Evolutionary conservation across 1,140 invertebrate species (phyloP), one percentile per base, ranked within the genome.

Genomic region (Macrosteles quadrilineatus): DNA sequence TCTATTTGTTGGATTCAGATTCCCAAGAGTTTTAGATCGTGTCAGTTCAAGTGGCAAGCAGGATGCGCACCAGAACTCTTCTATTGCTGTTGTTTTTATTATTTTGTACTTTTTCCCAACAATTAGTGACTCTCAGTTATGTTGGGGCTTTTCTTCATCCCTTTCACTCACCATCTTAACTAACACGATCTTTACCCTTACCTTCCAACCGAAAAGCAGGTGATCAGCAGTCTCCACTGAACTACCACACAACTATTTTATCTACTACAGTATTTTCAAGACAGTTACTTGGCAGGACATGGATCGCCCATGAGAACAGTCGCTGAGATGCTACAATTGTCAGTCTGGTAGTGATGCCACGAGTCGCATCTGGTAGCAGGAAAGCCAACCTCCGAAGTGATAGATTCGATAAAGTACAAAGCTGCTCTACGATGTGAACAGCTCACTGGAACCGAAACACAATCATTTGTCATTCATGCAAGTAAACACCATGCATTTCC

Each of bases 391-490:
- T 73, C 36, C 14, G 40, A 53, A 9, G 12, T 66, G 19, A 77
- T 73, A 2, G 75, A 75, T 43, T 77, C 76, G 9, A 74, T 74
- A 32, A 72, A 77, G 21, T 73, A 70, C 9, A 70, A 67, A 2
- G 73, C 73, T 1, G 76, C 70, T 53, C 76, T 50, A 0, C 68
- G 69, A 32, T 77, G 76, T n/a, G 70, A 70, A 59, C 76, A 77
- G 1, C 72, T 74, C 4, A 36, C 32, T 36, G 32, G 4, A 36
- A 36, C 14, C n/a, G n/a, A n/a, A n/a, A n/a, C n/a, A n/a, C n/a
- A n/a, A n/a, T n/a, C n/a, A n/a, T n/a, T n/a, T n/a, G n/a, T n/a
- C n/a, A n/a, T n/a, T n/a, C n/a, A n/a, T n/a, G n/a, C n/a, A n/a
- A n/a, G n/a, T n/a, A n/a, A n/a, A n/a, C n/a, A n/a, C n/a, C n/a